Percentiles rank a stretch among this genome's conserved stretches.
phyloP scores from a whole-genome alignment of 2,888 invertebrate species.

The Zeuzera pyrina region DNA sequence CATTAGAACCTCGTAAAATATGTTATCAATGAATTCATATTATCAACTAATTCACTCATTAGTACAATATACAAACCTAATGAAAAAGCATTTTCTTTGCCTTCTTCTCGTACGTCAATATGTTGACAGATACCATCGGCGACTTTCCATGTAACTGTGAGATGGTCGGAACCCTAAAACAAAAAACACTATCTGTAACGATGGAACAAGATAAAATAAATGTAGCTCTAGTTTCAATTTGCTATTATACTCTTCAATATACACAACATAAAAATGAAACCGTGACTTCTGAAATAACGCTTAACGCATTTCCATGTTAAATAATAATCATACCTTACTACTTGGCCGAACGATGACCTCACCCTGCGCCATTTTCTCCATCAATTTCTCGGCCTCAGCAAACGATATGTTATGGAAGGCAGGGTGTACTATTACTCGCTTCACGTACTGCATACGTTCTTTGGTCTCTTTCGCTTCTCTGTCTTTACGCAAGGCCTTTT shows the following conservation, averaged over 20 bases:
- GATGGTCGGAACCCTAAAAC: conserved; percentile 86
- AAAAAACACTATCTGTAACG: background rate
- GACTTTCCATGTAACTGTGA: conserved; percentile 99
- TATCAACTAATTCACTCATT: background rate
- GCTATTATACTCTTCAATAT: background rate
- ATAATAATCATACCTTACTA: conserved; percentile 79
- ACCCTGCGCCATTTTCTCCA: conserved; percentile 95
- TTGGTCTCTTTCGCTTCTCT: conserved; percentile 88
- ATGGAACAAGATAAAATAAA: background rate
- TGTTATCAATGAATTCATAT: background rate
- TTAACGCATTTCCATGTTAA: background rate
- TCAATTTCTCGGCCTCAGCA: conserved; percentile 91
- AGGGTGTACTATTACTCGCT: conserved; percentile 97
- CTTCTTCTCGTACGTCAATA: conserved; percentile 95
- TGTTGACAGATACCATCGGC: conserved; percentile 95
- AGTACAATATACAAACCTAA: conserved; percentile 76
- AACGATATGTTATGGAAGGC: conserved; percentile 97
- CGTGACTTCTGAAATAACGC: background rate
- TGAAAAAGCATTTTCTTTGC: conserved; percentile 96
- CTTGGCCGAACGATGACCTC: conserved; percentile 97
- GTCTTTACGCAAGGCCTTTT: conserved; percentile 83
- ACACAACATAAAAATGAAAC: background rate
- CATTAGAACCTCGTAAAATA: background rate
- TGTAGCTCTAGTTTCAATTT: background rate
- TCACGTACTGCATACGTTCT: conserved; percentile 89